phyloP scores from a whole-genome alignment of 2,888 invertebrate species.

The Drosophila bunnanda region DNA sequence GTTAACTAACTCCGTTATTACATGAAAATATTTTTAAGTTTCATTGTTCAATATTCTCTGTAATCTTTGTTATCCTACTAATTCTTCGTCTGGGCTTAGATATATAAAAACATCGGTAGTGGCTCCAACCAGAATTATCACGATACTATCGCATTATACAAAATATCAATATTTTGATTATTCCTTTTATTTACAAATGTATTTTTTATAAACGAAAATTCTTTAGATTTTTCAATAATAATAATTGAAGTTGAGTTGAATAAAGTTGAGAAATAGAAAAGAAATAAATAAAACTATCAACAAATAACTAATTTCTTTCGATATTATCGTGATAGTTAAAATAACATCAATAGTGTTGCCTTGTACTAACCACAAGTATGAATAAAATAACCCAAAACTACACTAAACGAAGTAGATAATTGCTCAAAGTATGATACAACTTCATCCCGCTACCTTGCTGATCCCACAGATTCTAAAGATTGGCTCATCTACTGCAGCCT shows the following conservation, averaged over 20 bases:
- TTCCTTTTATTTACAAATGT: neutral
- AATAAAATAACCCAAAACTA: neutral
- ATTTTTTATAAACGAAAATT: neutral
- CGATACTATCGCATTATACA: neutral
- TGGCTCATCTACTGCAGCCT: slow-evolving; percentile 69
- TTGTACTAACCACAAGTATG: slow-evolving; percentile 15
- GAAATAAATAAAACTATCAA: neutral
- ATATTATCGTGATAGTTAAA: neutral
- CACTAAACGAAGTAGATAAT: slow-evolving; percentile 36
- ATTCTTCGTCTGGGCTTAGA: slow-evolving; percentile 2
- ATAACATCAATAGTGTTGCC: neutral
- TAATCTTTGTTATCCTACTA: slow-evolving; percentile 12
- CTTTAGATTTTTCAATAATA: neutral
- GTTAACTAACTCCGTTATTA: slow-evolving; percentile 27
- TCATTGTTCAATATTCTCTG: slow-evolving; percentile 18
- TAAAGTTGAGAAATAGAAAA: neutral
- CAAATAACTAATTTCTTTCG: neutral
- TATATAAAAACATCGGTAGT: neutral
- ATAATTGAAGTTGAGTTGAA: neutral
- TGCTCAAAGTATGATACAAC: slow-evolving; percentile 23
- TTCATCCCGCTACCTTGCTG: slow-evolving; percentile 37
- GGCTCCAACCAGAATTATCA: neutral
- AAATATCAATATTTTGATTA: neutral
- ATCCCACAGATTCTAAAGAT: slow-evolving; percentile 74
- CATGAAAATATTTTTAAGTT: slow-evolving; percentile 37